Conservation (phyloP, 1,140 invertebrate species). For the Megalopta genalis region DNA sequence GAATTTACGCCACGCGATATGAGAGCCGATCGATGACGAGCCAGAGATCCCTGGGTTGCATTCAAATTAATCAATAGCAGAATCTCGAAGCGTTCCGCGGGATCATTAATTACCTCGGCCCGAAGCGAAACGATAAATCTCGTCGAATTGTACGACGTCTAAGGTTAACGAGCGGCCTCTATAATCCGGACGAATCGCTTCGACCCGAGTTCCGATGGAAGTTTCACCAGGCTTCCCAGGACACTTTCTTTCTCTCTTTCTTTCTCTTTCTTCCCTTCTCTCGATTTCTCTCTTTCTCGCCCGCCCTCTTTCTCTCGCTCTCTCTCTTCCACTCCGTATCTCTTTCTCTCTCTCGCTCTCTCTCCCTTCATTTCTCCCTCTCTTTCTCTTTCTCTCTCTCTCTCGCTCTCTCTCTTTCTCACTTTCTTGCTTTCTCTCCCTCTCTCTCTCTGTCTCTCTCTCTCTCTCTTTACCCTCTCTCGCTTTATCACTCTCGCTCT, state of each 20-base stretch:
- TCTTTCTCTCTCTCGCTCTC: too few relatives aligned
- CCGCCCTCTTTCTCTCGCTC: not conserved
- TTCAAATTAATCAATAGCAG: not conserved
- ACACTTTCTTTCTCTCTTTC: too few relatives aligned
- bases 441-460: not conserved
- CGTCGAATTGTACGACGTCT: not conserved
- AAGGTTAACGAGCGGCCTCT: slow-evolving; percentile 9
- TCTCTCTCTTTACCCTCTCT: too few relatives aligned
- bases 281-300: too few relatives aligned
- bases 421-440: too few relatives aligned
- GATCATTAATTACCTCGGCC: not conserved
- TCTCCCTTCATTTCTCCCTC: too few relatives aligned
- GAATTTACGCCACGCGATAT: not conserved
- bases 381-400: not conserved
- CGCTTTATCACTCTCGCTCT: too few relatives aligned
- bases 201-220: not conserved
- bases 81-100: not conserved
- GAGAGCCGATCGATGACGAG: not conserved
- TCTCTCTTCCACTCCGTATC: too few relatives aligned
- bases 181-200: slow-evolving; percentile 14
- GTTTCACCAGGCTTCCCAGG: not conserved
- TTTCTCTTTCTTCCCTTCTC: too few relatives aligned
- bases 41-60: not conserved
- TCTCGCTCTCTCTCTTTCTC: too few relatives aligned
- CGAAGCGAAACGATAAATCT: slow-evolving; percentile 4